Conservation (phyloP, 2,797 vertebrate genomes). For the Microcaecilia unicolor region DNA sequence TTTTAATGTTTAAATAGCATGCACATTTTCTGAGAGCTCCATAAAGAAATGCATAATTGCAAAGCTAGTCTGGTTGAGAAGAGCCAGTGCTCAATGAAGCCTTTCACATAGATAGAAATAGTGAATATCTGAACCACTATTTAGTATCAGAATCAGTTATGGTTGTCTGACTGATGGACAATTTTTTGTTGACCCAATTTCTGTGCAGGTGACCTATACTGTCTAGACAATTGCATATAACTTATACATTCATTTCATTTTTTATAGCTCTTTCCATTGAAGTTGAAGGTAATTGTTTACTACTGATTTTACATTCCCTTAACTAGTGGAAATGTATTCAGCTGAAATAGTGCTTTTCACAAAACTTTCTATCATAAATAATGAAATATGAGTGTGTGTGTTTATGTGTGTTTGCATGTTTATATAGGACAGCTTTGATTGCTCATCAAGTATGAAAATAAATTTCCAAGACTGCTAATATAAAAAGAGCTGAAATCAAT, state of each 20-base stretch:
- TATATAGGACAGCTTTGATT: conserved; percentile 4
- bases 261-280: conserved; percentile 41
- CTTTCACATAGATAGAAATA: conserved; percentile 95
- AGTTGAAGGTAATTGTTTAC: conserved; percentile 42
- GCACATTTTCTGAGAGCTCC: conserved; percentile 62
- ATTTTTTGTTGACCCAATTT: conserved; percentile 89
- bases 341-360: neutral
- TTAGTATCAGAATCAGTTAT: conserved; percentile 99
- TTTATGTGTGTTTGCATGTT: neutral
- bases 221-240: conserved; percentile 93
- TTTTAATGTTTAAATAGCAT: conserved; percentile 68
- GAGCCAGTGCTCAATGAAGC: conserved; percentile 89
- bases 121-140: conserved; percentile 93
- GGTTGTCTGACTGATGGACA: conserved; percentile 99
- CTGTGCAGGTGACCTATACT: conserved; percentile 92
- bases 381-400: neutral
- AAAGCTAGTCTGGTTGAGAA: conserved; percentile 73
- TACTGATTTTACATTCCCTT: conserved; percentile 19
- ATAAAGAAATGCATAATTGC: conserved; percentile 70
- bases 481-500: too few species aligned
- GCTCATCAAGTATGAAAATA: neutral
- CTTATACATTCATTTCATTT: conserved; percentile 82
- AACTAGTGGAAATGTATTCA: conserved; percentile 11
- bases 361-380: neutral
- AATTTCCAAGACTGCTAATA: too few species aligned